Evolutionary conservation across 2,888 invertebrate genomes (phyloP), one percentile per base, ranked within the genome.

Genomic region (Drosophila mulleri): DNA sequence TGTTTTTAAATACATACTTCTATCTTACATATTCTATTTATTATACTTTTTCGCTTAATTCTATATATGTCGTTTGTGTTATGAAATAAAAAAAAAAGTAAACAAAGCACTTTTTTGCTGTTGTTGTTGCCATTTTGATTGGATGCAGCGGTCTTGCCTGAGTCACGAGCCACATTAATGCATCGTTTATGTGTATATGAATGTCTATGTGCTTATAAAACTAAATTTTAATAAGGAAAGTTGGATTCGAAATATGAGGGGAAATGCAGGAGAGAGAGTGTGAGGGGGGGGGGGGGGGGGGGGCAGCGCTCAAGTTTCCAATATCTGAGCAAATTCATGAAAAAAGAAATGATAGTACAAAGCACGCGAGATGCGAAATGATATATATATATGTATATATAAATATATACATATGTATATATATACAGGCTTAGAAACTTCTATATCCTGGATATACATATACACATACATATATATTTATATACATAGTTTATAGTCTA

Each of bases 21-120:
- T 39, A 47, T 37, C 67, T 66, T 77, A 72, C 50, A 57, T 67
- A 60, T 50, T 71, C 60, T 67, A 70, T 75, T 56, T 59, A 63
- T 45, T 35, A 26, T 20, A 14, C 14, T 44, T 0, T 12, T 52
- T 8, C 42, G n/a, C 57, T 50, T 48, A 2, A 6, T 39, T 39
- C 9, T 11, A 14, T 32, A 12, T 42, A 44, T 52, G 1, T 52
- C 8, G 26, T 42, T 16, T 48, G n/a, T 35, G 44, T 42, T 50
- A 2, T 14, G 20, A 20, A 11, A 23, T 16, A 45, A 26, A 23
- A 18, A 45, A 26, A 54, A 39, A 26, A 12, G 12, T 39, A 47
- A 41, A 57, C 47, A 41, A 32, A 39, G 6, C 23, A 58, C 23
- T 60, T 32, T 23, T 35, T 78, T 72, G 53, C 18, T 41, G 39